Evolutionary conservation across 1,140 invertebrate species (phyloP), one percentile per base, ranked within the genome.

Genomic region (Spodoptera litura): DNA sequence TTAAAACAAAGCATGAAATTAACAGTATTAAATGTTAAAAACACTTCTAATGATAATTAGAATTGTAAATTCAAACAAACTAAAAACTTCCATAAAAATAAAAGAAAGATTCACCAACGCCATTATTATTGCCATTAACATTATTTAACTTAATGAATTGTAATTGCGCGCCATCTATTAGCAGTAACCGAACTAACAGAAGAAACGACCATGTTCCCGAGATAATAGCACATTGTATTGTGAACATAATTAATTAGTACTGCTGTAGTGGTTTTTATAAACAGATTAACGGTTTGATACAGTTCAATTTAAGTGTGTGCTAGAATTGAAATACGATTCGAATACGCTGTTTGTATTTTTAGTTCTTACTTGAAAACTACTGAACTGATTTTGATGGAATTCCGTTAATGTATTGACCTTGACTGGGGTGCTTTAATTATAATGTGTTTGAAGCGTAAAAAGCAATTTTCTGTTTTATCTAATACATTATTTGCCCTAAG

Each of bases 211-310:
- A 52, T 27, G 64, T 52, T 68, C 44, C 6, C 4, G 64, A 51
- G 20, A 68, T 68, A 68, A 68, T 68, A 68, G 64, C 64, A 27
- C 64, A 68, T 68, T 68, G 64, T 68, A 68, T 52, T 68, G 64
- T 52, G 49, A 27, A 68, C 49, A 68, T 68, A 49, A 52, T 68
- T 68, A 68, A 68, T 68, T 68, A 68, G 64, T 52, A 51, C 13
- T 31, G 6, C 5, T 70, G 51, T 49, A 70, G 11, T 70, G 51
- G 6, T 72, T 53, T 58, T 44, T 25, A 27, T 27, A n/a, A n/a
- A 20, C 5, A 25, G 55, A 59, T 73, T 44, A 58, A 70, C 20
- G 44, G 49, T 53, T 49, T 66, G 10, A 49, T 66, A 38, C 38
- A 51, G 9, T 66, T 49, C 20, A 20, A 49, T 15, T 31, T 44